A percentile compares a stretch with the other conserved stretches of the same genome.
Conservation (phyloP, 2,888 invertebrate species). For the Zygaena filipendulae region DNA sequence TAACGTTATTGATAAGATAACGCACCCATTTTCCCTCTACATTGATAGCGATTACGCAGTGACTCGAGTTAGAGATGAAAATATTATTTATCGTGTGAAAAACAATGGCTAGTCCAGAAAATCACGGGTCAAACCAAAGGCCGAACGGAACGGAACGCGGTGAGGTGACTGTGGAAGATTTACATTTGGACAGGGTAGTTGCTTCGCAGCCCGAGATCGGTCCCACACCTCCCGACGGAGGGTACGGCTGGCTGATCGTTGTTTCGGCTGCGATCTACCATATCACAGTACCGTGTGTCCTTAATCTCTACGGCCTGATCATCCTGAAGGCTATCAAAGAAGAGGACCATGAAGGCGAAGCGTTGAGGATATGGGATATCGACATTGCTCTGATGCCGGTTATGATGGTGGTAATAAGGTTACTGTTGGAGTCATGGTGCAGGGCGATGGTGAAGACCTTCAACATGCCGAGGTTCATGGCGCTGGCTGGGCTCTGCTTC, state of each 20-base stretch:
- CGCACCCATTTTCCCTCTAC: too few relatives aligned
- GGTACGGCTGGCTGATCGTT: slow-evolving; percentile 75
- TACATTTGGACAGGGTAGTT: slow-evolving; percentile 69
- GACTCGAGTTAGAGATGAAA: slow-evolving; percentile 42
- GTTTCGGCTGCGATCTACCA: slow-evolving; percentile 69
- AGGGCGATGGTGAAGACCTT: slow-evolving; percentile 64
- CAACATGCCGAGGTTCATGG: slow-evolving; percentile 69
- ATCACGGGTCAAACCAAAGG: too few relatives aligned
- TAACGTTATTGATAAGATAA: slow-evolving; percentile 61
- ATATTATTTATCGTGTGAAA: slow-evolving; percentile 39
- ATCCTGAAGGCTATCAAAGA: slow-evolving; percentile 59
- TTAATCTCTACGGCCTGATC: slow-evolving; percentile 66
- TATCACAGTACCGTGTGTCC: slow-evolving; percentile 66
- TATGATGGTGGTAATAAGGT: slow-evolving; percentile 66
- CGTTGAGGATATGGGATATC: slow-evolving; percentile 65
- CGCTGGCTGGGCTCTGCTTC: slow-evolving; percentile 65
- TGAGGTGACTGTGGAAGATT: slow-evolving; percentile 36
- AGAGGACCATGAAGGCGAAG: slow-evolving; percentile 44
- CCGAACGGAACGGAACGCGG: slow-evolving; percentile 22
- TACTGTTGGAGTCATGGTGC: slow-evolving; percentile 70
- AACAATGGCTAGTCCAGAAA: slow-evolving; percentile 38
- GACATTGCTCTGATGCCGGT: slow-evolving; percentile 70
- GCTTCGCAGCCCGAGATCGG: slow-evolving; percentile 74
- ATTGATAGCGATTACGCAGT: slow-evolving; percentile 41
- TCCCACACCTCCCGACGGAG: slow-evolving; percentile 73